Base-by-base conservation (phyloP, 2,888 invertebrate genomes). In the Mythimna pallens region DNA sequence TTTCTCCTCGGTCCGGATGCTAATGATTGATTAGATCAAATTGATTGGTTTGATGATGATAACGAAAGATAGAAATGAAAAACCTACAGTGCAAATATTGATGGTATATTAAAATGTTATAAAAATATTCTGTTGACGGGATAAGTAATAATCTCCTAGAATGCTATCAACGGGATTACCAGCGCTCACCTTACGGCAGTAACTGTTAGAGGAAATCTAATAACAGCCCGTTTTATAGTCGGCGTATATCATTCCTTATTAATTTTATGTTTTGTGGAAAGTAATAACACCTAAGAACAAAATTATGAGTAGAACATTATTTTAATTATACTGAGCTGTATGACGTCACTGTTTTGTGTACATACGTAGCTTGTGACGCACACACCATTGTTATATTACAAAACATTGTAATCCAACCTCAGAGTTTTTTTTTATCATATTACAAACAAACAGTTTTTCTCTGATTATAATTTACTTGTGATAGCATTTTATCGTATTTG, bases 201-300 rank as follows among this genome's bases (percentile, higher is more conserved):
- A 71, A 70, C 68, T 74, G 73, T 78, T 64, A 73, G 61, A 73
- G 70, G 68, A 79, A 86, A 83, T 86, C 72, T 81, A 86, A 86
- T 86, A 82, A 85, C 69, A 73, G 61, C 66, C 58, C 67, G 74
- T 63, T 85, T 86, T 85, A 86, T 85, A 73, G 83, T 57, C 65
- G 67, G 71, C 82, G 73, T 86, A 83, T 83, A 83, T 85, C 86
- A 83, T 73, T 77, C 67, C 57, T 76, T 85, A 85, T 85, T 86
- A 86, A 81, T 86, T 83, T 86, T 66, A 73, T 75, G 77, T 76
- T 74, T 76, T 70, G 76, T 50, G 61, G 65, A 72, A 80, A 79
- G 74, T 73, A 73, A 76, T 86, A 75, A 79, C 70, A 70, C 66
- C 69, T 76, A 64, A 76, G 78, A 80, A 62, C 55, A 52, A 63